Conservation (phyloP, 2,888 invertebrate species). For the Torymus texanus region DNA sequence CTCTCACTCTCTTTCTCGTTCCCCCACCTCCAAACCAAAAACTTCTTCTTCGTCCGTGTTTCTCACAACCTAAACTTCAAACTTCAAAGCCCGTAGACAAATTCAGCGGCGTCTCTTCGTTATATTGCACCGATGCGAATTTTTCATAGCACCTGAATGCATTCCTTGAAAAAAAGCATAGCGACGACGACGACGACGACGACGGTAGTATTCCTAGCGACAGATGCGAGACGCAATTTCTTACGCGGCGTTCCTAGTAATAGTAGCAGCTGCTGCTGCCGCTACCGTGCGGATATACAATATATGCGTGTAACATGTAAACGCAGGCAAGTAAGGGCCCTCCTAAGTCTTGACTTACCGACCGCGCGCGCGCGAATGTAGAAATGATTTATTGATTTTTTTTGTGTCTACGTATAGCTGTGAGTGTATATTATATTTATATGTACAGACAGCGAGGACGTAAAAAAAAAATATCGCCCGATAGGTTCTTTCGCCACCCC, state of each 20-base stretch:
- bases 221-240: constrained; percentile 67
- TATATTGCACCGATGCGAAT: constrained; percentile 21
- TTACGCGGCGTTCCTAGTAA: constrained; percentile 55
- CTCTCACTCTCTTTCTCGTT: no score
- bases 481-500: not conserved
- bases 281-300: no score
- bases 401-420: no score
- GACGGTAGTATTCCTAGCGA: constrained; percentile 61
- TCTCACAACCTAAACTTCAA: no score
- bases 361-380: constrained; percentile 56
- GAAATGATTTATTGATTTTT: constrained; percentile 53
- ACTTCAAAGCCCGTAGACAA: no score
- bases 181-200: not conserved
- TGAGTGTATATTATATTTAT: no score
- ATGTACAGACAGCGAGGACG: no score
- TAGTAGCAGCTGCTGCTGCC: no score
- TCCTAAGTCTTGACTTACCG: constrained; percentile 70
- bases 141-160: constrained; percentile 50
- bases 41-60: no score
- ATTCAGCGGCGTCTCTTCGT: no score
- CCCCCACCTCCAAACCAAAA: no score
- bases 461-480: no score
- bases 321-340: constrained; percentile 68
- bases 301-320: constrained; percentile 50
- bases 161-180: constrained; percentile 22